Evolutionary conservation across 2,113 vertebrate species (phyloP).

Genomic region (Stomatorhinus ivindoensis): DNA sequence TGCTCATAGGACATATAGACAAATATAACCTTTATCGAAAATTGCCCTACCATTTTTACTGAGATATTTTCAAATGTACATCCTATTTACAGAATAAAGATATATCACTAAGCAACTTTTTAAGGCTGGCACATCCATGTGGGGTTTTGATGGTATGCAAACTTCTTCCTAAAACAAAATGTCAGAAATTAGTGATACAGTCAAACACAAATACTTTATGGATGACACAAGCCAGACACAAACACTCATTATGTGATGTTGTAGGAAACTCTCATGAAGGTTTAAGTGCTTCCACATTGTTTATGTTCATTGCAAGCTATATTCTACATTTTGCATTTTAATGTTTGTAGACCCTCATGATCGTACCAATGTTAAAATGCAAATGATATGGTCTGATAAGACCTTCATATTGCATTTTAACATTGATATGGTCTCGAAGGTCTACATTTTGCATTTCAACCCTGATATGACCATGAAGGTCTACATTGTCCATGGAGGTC

Average conservation of each 20-base stretch:
- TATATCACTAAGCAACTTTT: conserved; percentile 10
- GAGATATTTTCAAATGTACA: background rate
- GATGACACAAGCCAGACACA: background rate
- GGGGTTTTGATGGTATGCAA: conserved; percentile 53
- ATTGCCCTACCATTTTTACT: background rate
- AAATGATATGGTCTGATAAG: background rate
- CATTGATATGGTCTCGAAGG: background rate
- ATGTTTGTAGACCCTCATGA: background rate
- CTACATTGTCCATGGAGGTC: background rate
- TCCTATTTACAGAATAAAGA: background rate
- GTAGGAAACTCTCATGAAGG: background rate
- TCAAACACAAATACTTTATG: conserved; percentile 11
- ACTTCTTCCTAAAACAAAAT: conserved; percentile 56
- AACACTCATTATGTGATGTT: background rate
- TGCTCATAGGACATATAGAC: background rate
- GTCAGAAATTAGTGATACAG: background rate
- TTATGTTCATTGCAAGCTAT: background rate
- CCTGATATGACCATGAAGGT: background rate
- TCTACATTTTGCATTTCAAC: background rate
- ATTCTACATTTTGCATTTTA: background rate
- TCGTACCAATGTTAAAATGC: background rate
- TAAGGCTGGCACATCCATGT: conserved; percentile 60
- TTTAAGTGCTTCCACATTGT: background rate
- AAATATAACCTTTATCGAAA: conserved; percentile 2
- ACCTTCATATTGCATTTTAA: background rate